Evolutionary conservation across 2,113 vertebrate species (phyloP), one percentile per base, ranked within the genome.

Genomic region (Lepidothrix coronata): DNA sequence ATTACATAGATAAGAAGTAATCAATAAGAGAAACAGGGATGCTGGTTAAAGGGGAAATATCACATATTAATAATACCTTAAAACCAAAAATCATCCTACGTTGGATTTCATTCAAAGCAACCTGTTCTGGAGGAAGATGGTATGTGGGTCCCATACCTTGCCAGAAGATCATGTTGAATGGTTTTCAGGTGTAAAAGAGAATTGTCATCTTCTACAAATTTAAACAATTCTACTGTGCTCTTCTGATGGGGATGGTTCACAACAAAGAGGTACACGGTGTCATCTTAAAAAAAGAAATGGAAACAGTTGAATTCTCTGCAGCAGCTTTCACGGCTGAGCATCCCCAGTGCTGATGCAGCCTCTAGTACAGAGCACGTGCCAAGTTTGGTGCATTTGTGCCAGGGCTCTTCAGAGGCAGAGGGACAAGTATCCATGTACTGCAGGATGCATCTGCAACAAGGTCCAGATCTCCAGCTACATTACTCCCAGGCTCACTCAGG

Each of bases 151-250:
- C 80, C 82, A 6, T 98, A 99, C 99, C 98, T 99, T 84, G 97
- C 17, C 52, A 99, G 98, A 67, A 99, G 98, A 49, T 99, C 97
- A 0, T 99, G 99, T 62, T 71, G 98, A 89, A 99, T 96, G 21
- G 99, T 99, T 97, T 99, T 99, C 94, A 99, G 68, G 89, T 99
- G 97, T 33, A 97, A 18, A 27, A 99, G 98, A 91, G 98, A 97
- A 84, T 77, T 96, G n/a, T 98, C 98, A 16, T 99, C 98, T 74
- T 99, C 98, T 33, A 98, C 82, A 96, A 98, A 99, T 91, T 93
- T 97, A 96, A 99, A 99, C 77, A 99, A 77, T 89, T 99, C 99
- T 33, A 99, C 97, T 5, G 98, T 98, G 93, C 98, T 98, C 80
- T 97, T 97, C 63, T 92, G 87, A 33, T 98, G 93, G 86, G 99